Evolutionary conservation across 2,113 vertebrate species (phyloP).

Genomic region (Solea solea): DNA sequence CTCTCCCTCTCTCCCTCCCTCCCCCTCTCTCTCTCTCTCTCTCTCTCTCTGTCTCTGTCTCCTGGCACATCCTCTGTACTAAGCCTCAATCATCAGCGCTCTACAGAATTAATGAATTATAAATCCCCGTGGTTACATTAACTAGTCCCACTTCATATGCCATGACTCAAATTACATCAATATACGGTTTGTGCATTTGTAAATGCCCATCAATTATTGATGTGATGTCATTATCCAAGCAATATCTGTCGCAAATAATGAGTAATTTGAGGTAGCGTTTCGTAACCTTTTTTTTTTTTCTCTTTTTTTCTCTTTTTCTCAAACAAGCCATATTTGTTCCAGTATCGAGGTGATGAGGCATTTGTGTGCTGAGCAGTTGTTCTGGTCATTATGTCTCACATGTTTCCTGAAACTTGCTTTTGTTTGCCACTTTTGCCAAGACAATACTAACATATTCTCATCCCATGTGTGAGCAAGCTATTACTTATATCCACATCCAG

Average conservation of each 20-base stretch:
- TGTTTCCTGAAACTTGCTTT: neutral
- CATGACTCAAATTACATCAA: conserved; percentile 72
- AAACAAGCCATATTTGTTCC: neutral
- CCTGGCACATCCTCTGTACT: conserved; percentile 63
- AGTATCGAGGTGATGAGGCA: neutral
- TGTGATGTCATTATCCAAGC: conserved; percentile 63
- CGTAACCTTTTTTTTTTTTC: conserved; percentile 7
- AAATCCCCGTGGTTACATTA: conserved; percentile 70
- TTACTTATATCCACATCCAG: neutral
- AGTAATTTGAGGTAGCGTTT: conserved; percentile 35
- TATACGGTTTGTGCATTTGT: conserved; percentile 68
- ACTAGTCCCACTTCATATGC: conserved; percentile 69
- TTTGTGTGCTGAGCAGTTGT: neutral
- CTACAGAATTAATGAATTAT: conserved; percentile 74
- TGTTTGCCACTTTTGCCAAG: conserved; percentile 13
- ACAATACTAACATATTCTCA: neutral
- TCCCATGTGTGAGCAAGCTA: no score
- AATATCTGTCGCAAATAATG: conserved; percentile 60
- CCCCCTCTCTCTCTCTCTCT: conserved; percentile 5
- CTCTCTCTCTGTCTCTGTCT: conserved; percentile 22
- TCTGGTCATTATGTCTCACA: neutral
- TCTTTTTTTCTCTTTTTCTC: conserved; percentile 8
- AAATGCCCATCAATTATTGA: conserved; percentile 71
- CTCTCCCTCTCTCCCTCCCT: conserved; percentile 3
- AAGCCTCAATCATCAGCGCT: conserved; percentile 63